These are phyloP conservation scores for Calonectris borealis DNA, from an alignment of 2,113 vertebrate species.

Conservation along the genomic window DNA sequence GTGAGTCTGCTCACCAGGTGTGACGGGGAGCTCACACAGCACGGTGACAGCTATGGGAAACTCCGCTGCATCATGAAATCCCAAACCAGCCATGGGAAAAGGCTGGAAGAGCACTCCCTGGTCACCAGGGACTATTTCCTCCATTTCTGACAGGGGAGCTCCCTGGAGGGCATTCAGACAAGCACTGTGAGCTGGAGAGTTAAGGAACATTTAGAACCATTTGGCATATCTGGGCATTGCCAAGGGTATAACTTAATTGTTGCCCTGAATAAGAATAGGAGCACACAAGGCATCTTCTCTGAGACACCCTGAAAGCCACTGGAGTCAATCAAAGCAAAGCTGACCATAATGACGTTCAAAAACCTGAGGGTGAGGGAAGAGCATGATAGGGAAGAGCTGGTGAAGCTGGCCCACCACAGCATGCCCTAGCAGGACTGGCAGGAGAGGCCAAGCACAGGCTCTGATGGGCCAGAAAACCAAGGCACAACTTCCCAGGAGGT, in stretches of 20 bases:
- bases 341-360: not conserved
- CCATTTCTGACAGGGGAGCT: not conserved
- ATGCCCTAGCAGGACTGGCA: not conserved
- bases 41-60: not conserved
- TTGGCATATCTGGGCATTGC: not conserved
- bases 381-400: not conserved
- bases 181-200: not conserved
- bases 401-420: accelerated
- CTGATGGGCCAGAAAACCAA: not conserved
- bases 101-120: not conserved
- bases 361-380: not conserved
- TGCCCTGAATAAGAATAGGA: not conserved
- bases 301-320: not conserved
- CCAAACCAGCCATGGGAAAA: not conserved
- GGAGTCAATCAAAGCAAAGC: not conserved
- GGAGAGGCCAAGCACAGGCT: not conserved
- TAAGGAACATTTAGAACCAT: not conserved
- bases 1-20: not conserved
- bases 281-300: not conserved
- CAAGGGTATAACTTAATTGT: not conserved
- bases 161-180: not conserved
- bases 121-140: not conserved
- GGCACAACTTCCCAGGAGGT: not conserved
- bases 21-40: accelerated
- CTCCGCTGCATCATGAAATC: not conserved